These are phyloP conservation scores for Epizoanthus fatuus DNA, from an alignment of 92 coral and sea anemone genomes.

Conservation along the genomic window DNA sequence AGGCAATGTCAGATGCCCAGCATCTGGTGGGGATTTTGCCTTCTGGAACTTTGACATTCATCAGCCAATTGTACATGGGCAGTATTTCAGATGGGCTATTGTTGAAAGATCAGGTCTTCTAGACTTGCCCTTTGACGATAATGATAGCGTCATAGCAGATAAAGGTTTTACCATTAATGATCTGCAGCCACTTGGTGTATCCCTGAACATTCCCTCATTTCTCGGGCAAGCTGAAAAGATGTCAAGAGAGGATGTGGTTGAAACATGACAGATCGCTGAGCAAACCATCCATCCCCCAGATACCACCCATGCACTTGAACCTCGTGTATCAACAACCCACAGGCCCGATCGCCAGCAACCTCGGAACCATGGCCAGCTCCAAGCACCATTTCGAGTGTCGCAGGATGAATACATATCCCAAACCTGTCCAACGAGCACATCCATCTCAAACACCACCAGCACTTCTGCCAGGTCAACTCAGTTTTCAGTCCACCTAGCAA, in stretches of 20 bases:
- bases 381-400: conserved; percentile 33
- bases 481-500: too few relatives aligned
- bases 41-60: not conserved
- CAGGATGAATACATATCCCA: conserved; percentile 43
- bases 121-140: not conserved
- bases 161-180: conserved; percentile 7
- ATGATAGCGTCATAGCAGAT: conserved; percentile 8
- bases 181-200: conserved; percentile 1
- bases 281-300: conserved; percentile 7
- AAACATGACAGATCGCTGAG: conserved; percentile 16
- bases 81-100: conserved; percentile 17
- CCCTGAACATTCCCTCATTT: too few relatives aligned
- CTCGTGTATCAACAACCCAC: conserved; percentile 36
- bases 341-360: conserved; percentile 22
- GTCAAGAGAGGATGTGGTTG: conserved; percentile 14
- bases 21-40: conserved; percentile 17
- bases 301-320: conserved; percentile 38
- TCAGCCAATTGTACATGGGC: conserved; percentile 11
- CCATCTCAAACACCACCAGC: conserved; percentile 39
- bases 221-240: conserved; percentile 11
- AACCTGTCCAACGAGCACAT: conserved; percentile 49
- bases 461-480: conserved; percentile 16
- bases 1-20: conserved; percentile 13
- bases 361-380: conserved; percentile 58
- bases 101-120: conserved; percentile 4